Evolutionary conservation across 1,140 invertebrate species (phyloP).

Genomic region (Triops longicaudatus): DNA sequence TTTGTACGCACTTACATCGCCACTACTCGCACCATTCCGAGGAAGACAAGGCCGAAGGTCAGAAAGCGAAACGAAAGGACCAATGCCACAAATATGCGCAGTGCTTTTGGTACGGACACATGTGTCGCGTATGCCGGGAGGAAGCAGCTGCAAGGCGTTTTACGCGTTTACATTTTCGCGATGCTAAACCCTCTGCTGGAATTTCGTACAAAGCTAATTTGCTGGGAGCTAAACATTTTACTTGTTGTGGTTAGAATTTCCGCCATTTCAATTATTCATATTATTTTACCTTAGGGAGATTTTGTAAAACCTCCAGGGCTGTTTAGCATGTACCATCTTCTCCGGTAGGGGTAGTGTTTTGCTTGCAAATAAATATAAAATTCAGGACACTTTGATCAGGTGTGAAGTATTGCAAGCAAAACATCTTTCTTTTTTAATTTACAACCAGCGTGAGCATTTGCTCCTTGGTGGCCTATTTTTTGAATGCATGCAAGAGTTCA

Average conservation of each 20-base stretch:
- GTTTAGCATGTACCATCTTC: background rate
- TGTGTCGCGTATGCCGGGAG: slow-evolving; percentile 24
- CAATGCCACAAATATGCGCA: background rate
- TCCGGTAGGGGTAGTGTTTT: too few species aligned
- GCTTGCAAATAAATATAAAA: too few species aligned
- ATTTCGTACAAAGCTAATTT: background rate
- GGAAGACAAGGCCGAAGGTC: background rate
- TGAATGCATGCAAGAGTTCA: too few species aligned
- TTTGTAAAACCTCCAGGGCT: background rate
- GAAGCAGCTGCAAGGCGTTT: background rate
- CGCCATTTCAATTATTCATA: background rate
- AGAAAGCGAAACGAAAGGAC: background rate
- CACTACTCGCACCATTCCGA: slow-evolving; percentile 22
- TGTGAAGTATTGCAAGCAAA: too few species aligned
- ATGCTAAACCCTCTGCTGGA: background rate
- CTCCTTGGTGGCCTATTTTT: too few species aligned
- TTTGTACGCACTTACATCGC: slow-evolving; percentile 22
- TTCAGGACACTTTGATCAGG: too few species aligned
- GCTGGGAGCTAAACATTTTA: background rate
- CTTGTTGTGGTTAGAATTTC: background rate
- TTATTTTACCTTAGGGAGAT: background rate
- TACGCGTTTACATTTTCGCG: slow-evolving; percentile 22
- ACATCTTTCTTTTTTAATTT: too few species aligned
- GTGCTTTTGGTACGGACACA: slow-evolving; percentile 15
- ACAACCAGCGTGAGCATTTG: too few species aligned